A percentile compares a stretch with the other conserved stretches of the same genome.
Conservation (phyloP, 1,140 invertebrate genomes). For the Chironomus tepperi region DNA sequence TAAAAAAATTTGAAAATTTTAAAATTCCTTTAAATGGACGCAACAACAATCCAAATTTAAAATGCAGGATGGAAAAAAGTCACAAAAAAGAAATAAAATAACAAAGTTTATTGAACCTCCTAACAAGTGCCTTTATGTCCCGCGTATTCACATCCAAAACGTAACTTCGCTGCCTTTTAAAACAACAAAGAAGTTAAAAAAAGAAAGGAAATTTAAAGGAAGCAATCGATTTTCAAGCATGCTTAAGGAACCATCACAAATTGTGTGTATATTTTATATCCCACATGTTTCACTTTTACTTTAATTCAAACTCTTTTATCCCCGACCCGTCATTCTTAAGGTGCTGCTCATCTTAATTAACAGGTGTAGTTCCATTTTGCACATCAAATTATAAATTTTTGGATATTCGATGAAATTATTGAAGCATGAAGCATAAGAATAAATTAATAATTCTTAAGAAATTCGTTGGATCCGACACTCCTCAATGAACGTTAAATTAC, state of each 20-base stretch:
- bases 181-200: background rate
- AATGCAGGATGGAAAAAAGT: background rate
- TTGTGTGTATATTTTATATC: background rate
- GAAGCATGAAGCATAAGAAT: background rate
- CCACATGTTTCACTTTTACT: constrained; percentile 1
- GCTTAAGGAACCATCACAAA: constrained; percentile 12
- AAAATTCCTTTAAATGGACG: no score
- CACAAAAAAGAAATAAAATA: no score
- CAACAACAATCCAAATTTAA: no score
- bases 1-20: background rate
- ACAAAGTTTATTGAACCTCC: background rate
- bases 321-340: background rate
- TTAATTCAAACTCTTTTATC: background rate
- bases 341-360: background rate
- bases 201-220: background rate
- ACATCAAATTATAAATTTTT: background rate
- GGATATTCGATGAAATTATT: background rate
- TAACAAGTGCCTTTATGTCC: background rate
- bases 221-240: constrained; percentile 12
- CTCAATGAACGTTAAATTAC: background rate
- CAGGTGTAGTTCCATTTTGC: background rate
- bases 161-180: background rate
- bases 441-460: background rate
- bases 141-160: background rate
- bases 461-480: background rate